These are phyloP conservation scores for Aquatica leii DNA, from an alignment of 2,888 invertebrate species.

Conservation along the genomic window DNA sequence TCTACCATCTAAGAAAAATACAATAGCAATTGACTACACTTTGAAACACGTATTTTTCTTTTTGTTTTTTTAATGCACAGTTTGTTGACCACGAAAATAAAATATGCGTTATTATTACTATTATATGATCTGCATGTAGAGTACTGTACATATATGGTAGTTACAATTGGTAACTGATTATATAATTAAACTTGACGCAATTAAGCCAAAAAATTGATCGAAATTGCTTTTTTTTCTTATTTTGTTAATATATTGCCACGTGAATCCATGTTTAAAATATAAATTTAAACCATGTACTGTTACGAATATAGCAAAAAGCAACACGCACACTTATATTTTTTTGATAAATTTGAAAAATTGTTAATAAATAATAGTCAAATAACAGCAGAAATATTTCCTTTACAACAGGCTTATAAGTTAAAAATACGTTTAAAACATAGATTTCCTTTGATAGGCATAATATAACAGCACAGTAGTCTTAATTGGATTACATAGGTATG, in stretches of 20 bases:
- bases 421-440: slow-evolving; percentile 41
- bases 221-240: not conserved
- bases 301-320: slow-evolving; percentile 20
- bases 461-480: slow-evolving; percentile 58
- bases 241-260: slow-evolving; percentile 11
- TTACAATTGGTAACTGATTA: slow-evolving; percentile 25
- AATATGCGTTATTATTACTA: slow-evolving; percentile 10
- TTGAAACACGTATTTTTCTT: slow-evolving; percentile 26
- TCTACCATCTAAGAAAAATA: slow-evolving; percentile 53
- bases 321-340: slow-evolving; percentile 34
- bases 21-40: slow-evolving; percentile 49
- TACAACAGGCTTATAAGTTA: slow-evolving; percentile 33
- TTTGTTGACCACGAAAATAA: slow-evolving; percentile 9
- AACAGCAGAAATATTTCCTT: slow-evolving; percentile 34
- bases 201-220: slow-evolving; percentile 6
- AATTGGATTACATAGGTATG: slow-evolving; percentile 52
- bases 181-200: slow-evolving; percentile 4
- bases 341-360: slow-evolving; percentile 32
- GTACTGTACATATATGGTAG: slow-evolving; percentile 23
- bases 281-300: slow-evolving; percentile 8
- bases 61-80: slow-evolving; percentile 8
- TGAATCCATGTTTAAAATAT: slow-evolving; percentile 20
- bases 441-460: slow-evolving; percentile 38
- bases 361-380: slow-evolving; percentile 23
- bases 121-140: slow-evolving; percentile 17